Evolutionary conservation across 1,140 invertebrate genomes (phyloP), one percentile per base, ranked within the genome.

Genomic region (Pissodes strobi): DNA sequence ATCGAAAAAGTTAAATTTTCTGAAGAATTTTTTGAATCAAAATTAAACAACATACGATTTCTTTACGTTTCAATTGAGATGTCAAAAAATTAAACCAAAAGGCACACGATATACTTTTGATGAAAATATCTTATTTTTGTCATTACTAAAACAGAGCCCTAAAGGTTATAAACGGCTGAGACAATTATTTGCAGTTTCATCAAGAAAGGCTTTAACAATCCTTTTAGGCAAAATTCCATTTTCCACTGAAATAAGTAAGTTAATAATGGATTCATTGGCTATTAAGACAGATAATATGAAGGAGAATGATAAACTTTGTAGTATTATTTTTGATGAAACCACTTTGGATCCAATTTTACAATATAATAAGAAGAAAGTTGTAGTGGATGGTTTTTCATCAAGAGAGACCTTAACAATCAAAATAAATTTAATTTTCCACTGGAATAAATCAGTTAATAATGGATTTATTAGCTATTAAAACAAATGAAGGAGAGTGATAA

Each of bases 281-380:
- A 51, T 22, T 3, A 41, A 37, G 39, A 43, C 53, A 1, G 21
- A 41, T 34, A 62, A 62, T 19, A 66, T 75, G 61, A 55, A 30
- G 10, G 4, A 13, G 3, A 25, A 12, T 9, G 60, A 75, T 27
- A 70, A 64, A 58, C 43, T 66, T 52, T 74, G 68, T 41, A 51
- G 46, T 8, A 4, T 76, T 2, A 65, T 73, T n/a, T 70, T 74
- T 55, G 74, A 76, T 62, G 74, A 74, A 70, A 74, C 74, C 55
- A 8, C 59, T 23, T 58, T 76, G 4, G 61, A 73, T 51, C 43
- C 65, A 17, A 30, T 17, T 23, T 39, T 74, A 13, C 9, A 63
- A 18, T 74, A 69, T 25, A 69, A 69, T 25, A 55, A 51, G 38
- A 57, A 38, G n/a, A 38, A 43, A 4, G 72, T 72, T 27, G 15